Evolutionary conservation across 1,140 invertebrate species (phyloP).

Genomic region (Dryas iulia): DNA sequence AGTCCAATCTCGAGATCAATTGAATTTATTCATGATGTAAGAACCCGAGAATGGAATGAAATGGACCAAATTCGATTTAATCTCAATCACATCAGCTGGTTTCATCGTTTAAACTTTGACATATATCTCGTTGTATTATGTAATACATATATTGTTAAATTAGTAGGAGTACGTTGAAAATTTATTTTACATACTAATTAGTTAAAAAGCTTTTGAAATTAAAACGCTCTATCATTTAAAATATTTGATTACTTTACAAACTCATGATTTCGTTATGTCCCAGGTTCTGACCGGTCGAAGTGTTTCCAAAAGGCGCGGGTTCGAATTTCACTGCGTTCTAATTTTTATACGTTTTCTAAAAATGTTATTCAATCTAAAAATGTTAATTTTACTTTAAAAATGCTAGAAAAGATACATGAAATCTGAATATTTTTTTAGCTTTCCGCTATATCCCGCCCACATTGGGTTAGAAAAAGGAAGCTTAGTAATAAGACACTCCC

Average conservation of each 20-base stretch:
- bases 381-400: too few species aligned
- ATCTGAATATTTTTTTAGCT: too few species aligned
- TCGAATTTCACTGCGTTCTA: too few species aligned
- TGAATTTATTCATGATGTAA: conserved; percentile 30
- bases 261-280: too few species aligned
- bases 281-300: too few species aligned
- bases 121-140: not conserved
- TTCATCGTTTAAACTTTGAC: conserved; percentile 10
- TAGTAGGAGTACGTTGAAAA: not conserved
- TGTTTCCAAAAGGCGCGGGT: too few species aligned
- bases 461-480: too few species aligned
- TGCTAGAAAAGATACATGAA: too few species aligned
- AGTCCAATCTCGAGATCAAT: conserved; percentile 12
- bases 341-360: too few species aligned
- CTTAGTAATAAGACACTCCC: too few species aligned
- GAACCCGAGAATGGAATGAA: conserved; percentile 22
- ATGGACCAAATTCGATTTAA: conserved; percentile 23
- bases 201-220: not conserved
- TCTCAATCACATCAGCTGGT: conserved; percentile 7
- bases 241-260: not conserved
- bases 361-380: too few species aligned
- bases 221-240: not conserved
- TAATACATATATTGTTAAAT: not conserved
- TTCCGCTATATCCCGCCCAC: too few species aligned
- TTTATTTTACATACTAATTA: not conserved